Evolutionary conservation across 2,888 invertebrate species (phyloP).

Genomic region (Diarsia dahlii): DNA sequence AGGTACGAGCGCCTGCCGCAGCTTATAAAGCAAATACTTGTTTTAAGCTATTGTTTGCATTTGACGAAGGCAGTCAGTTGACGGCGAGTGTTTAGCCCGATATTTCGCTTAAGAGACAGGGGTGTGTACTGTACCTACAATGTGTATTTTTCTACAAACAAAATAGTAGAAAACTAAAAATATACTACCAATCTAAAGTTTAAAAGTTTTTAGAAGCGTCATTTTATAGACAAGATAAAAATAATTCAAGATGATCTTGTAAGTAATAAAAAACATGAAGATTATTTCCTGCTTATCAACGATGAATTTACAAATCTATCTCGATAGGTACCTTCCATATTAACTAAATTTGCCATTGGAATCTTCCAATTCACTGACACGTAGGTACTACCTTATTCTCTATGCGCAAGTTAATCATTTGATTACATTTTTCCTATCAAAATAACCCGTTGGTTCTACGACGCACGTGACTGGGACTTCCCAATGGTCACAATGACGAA

Average conservation of each 20-base stretch:
- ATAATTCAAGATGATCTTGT: constrained; percentile 12
- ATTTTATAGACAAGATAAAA: not conserved
- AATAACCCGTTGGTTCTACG: not conserved
- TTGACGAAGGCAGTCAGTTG: not conserved
- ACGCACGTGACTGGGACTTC: too few species aligned
- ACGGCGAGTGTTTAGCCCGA: too few species aligned
- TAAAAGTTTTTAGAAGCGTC: not conserved
- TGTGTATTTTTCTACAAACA: not conserved
- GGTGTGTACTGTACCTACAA: not conserved
- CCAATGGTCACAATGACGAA: not conserved
- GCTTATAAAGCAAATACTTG: constrained; percentile 18
- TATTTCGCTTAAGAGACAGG: not conserved
- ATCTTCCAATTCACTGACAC: not conserved
- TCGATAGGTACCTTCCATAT: not conserved
- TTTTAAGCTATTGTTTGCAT: not conserved
- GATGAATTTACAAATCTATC: not conserved
- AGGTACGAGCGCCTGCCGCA: constrained; percentile 17
- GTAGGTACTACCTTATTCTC: not conserved
- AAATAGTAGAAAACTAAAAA: not conserved
- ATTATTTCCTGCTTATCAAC: not conserved
- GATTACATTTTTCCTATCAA: not conserved
- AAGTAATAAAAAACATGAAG: not conserved
- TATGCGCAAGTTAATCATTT: not conserved
- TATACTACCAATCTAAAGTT: not conserved
- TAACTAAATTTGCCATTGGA: not conserved